phyloP scores from a whole-genome alignment of 1,140 invertebrate genomes.

The Drosophila orena region DNA sequence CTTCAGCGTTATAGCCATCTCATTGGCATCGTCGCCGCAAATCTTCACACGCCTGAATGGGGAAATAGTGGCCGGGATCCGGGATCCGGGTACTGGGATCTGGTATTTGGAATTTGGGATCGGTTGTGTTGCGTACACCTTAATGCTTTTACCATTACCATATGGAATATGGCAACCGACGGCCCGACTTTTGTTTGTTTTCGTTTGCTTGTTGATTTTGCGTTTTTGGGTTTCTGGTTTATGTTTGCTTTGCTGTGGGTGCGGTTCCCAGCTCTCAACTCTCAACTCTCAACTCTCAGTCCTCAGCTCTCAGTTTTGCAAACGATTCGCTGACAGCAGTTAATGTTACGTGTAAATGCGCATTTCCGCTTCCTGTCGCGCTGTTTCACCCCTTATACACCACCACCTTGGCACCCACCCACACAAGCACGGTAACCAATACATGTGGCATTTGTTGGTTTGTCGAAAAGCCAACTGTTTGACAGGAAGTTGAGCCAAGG shows the following conservation, averaged over 20 bases:
- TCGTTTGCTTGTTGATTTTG: slow-evolving; percentile 76
- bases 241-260: slow-evolving; percentile 65
- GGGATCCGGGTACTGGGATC: too few species aligned
- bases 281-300: background rate
- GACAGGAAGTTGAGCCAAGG: slow-evolving; percentile 69
- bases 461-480: slow-evolving; percentile 77
- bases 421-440: background rate
- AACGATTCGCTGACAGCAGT: slow-evolving; percentile 61
- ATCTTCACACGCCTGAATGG: slow-evolving; percentile 50
- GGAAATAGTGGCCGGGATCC: background rate
- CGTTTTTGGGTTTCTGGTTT: slow-evolving; percentile 70
- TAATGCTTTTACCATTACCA: slow-evolving; percentile 80
- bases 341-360: slow-evolving; percentile 83
- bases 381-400: slow-evolving; percentile 24
- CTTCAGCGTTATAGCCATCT: slow-evolving; percentile 38
- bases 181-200: slow-evolving; percentile 23
- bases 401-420: background rate
- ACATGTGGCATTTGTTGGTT: slow-evolving; percentile 50
- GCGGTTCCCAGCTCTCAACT: background rate
- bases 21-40: slow-evolving; percentile 69
- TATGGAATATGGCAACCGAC: slow-evolving; percentile 48
- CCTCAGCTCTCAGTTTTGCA: background rate
- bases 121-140: slow-evolving; percentile 54
- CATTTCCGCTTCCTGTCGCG: slow-evolving; percentile 74
- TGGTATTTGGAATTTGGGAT: slow-evolving; percentile 7